A percentile compares a stretch with the other conserved stretches of the same genome.
phyloP scores from a whole-genome alignment of 2,888 invertebrate genomes.

The Chironomus tentans region DNA sequence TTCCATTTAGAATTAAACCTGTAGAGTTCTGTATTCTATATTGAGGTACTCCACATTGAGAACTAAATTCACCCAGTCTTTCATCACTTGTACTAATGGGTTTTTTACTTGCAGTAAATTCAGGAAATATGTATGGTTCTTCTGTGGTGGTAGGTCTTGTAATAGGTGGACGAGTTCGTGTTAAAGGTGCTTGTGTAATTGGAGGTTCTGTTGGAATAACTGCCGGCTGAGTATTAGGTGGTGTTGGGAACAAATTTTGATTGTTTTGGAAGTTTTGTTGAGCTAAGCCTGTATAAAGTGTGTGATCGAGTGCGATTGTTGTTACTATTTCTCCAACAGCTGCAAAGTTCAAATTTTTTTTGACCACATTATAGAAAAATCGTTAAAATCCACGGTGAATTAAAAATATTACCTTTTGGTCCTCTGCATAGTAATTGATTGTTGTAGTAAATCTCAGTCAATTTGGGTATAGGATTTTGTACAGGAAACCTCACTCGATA shows the following conservation, averaged over 20 bases:
- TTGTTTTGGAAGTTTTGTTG: background rate
- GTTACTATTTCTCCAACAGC: conserved; percentile 7
- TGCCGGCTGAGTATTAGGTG: background rate
- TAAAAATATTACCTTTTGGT: conserved; percentile 5
- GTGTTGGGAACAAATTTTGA: background rate
- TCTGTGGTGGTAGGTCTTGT: too few relatives aligned
- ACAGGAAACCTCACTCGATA: conserved; percentile 21
- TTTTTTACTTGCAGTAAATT: too few relatives aligned
- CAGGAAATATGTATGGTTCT: too few relatives aligned
- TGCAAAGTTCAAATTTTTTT: background rate
- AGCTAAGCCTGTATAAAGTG: conserved; percentile 6
- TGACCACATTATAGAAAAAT: too few relatives aligned
- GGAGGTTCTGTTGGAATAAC: background rate
- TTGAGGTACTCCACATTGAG: background rate
- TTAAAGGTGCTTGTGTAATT: background rate
- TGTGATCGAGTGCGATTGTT: conserved; percentile 5
- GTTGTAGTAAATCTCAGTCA: conserved; percentile 17
- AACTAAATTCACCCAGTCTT: background rate
- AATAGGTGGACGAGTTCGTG: background rate
- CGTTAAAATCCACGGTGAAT: too few relatives aligned
- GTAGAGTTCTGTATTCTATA: background rate
- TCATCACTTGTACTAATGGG: background rate
- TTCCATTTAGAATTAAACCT: background rate
- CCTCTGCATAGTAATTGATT: conserved; percentile 10
- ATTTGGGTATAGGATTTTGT: conserved; percentile 20